Evolutionary conservation across 2,888 invertebrate species (phyloP).

Genomic region (Leucoma salicis): DNA sequence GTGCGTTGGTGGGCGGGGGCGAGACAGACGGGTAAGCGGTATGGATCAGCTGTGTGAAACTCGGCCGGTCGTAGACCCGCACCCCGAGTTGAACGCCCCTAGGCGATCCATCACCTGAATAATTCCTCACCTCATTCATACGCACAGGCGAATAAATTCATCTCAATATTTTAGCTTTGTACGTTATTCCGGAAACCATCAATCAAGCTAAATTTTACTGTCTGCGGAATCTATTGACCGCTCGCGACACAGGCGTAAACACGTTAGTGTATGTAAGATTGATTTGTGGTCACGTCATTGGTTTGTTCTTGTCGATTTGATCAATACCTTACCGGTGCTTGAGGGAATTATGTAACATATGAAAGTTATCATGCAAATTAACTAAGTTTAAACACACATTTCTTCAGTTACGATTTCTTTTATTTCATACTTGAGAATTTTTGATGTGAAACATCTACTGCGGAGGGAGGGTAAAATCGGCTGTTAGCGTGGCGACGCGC

Average conservation of each 20-base stretch:
- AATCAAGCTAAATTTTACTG: slow-evolving; percentile 39
- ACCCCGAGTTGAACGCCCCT: slow-evolving; percentile 59
- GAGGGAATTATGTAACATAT: too few relatives aligned
- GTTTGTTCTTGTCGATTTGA: slow-evolving; percentile 9
- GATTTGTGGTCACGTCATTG: slow-evolving; percentile 14
- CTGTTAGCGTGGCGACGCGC: too few relatives aligned
- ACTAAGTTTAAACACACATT: too few relatives aligned
- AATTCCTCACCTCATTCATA: slow-evolving; percentile 72
- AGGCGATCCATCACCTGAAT: slow-evolving; percentile 66
- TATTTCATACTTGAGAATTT: too few relatives aligned
- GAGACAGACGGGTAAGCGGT: slow-evolving; percentile 34
- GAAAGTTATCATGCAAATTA: too few relatives aligned
- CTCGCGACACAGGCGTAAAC: slow-evolving; percentile 24
- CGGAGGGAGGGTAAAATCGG: too few relatives aligned
- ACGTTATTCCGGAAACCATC: slow-evolving; percentile 64
- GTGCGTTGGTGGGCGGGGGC: slow-evolving; percentile 17
- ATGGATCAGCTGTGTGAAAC: slow-evolving; percentile 71
- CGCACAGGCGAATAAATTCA: slow-evolving; percentile 62
- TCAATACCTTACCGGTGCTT: slow-evolving; percentile 2
- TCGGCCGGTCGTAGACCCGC: slow-evolving; percentile 74
- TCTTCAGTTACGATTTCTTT: too few relatives aligned
- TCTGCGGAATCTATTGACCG: slow-evolving; percentile 40
- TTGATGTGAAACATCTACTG: too few relatives aligned
- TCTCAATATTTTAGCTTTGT: slow-evolving; percentile 64
- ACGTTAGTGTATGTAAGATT: slow-evolving; percentile 40